Evolutionary conservation across 2,113 vertebrate genomes (phyloP).

Genomic region (Burhinus oedicnemus): DNA sequence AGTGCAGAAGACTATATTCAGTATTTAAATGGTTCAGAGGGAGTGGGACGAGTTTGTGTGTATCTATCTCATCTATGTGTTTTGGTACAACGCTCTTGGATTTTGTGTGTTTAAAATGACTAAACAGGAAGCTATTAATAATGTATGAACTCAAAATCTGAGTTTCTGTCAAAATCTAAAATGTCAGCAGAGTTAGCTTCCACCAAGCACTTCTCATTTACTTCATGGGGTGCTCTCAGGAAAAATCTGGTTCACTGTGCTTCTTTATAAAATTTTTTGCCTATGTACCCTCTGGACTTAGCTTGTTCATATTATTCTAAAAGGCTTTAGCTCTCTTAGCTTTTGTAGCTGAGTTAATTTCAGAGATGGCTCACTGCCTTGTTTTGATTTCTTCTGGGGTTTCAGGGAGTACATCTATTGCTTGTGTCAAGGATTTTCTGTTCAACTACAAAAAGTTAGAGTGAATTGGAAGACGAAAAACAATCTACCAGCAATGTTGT

Average conservation of each 20-base stretch:
- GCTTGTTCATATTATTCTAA: not conserved
- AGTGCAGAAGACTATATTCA: not conserved
- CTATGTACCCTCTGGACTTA: not conserved
- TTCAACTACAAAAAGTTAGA: not conserved
- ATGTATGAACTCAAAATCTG: not conserved
- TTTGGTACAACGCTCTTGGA: not conserved
- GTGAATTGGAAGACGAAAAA: not conserved
- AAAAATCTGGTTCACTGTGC: not conserved
- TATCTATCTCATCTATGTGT: not conserved
- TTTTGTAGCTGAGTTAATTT: not conserved
- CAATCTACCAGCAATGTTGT: not conserved
- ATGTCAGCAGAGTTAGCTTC: not conserved
- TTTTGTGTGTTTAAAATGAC: not conserved
- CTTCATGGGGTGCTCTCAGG: not conserved
- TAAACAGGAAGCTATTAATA: not conserved
- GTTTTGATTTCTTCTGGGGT: slow-evolving; percentile 19
- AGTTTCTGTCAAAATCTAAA: not conserved
- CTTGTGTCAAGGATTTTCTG: not conserved
- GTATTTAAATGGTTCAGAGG: not conserved
- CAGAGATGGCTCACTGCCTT: not conserved
- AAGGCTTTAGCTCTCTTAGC: not conserved
- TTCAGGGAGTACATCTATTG: not conserved
- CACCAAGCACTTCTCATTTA: not conserved
- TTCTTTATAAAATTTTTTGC: not conserved
- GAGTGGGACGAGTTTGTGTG: not conserved